phyloP scores from a whole-genome alignment of 1,140 invertebrate genomes.

The Papilio polyxenes region DNA sequence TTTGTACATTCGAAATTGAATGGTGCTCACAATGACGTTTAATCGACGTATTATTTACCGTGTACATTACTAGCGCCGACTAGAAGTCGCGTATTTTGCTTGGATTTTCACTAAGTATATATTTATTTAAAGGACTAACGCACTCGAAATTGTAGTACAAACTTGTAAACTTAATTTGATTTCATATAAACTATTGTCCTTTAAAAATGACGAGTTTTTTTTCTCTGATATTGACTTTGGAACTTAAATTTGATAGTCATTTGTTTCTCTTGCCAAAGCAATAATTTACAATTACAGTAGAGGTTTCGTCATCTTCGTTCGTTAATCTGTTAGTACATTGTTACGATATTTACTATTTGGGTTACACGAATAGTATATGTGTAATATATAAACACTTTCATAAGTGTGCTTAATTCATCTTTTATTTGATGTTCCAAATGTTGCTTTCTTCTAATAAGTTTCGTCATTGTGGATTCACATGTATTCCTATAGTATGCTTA shows the following conservation, averaged over 20 bases:
- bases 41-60: slow-evolving; percentile 54
- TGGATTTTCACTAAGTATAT: slow-evolving; percentile 18
- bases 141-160: too few species aligned
- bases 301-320: not conserved
- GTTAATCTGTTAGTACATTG: not conserved
- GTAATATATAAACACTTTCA: not conserved
- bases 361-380: not conserved
- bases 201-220: not conserved
- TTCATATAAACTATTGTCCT: too few species aligned
- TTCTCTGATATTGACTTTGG: not conserved
- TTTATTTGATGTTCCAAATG: slow-evolving; percentile 23
- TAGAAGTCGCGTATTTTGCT: slow-evolving; percentile 14
- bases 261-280: not conserved
- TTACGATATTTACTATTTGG: not conserved
- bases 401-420: not conserved
- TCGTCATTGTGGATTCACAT: slow-evolving; percentile 13
- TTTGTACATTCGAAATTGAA: slow-evolving; percentile 42
- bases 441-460: slow-evolving; percentile 4
- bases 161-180: too few species aligned
- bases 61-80: slow-evolving; percentile 59
- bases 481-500: not conserved
- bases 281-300: not conserved
- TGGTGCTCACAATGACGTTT: slow-evolving; percentile 55
- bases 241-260: not conserved
- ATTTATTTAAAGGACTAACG: not conserved